Percentiles rank a stretch among this genome's conserved stretches.
Conservation (phyloP, 2,888 invertebrate genomes). For the Biston betularia region DNA sequence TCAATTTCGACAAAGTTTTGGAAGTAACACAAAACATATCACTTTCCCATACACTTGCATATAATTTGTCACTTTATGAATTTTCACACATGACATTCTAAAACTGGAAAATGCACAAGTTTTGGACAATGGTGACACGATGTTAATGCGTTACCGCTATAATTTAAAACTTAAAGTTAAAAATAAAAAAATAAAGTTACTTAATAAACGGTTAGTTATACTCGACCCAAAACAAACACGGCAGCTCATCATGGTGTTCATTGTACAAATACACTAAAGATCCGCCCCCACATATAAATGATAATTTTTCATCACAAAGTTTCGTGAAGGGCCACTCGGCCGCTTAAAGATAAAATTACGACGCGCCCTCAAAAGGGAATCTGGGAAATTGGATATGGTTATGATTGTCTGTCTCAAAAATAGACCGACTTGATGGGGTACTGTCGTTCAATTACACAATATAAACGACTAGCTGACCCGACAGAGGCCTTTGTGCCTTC, state of each 20-base stretch:
- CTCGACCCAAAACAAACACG: background rate
- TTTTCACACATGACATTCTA: too few species aligned
- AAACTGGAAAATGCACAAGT: too few species aligned
- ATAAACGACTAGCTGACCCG: too few species aligned
- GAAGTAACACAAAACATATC: too few species aligned
- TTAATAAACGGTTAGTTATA: background rate
- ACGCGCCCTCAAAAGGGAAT: constrained; percentile 28
- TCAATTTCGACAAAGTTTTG: too few species aligned
- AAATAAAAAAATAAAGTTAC: background rate
- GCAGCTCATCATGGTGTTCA: constrained; percentile 9
- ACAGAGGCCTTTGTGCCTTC: too few species aligned
- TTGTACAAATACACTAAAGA: background rate
- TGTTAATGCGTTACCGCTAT: too few species aligned
- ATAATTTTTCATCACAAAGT: constrained; percentile 39
- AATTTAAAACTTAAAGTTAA: too few species aligned
- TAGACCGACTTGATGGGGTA: background rate
- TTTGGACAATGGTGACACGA: too few species aligned
- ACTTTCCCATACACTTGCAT: too few species aligned
- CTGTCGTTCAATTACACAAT: too few species aligned
- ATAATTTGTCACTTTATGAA: too few species aligned
- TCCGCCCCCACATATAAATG: constrained; percentile 31
- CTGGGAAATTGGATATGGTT: constrained; percentile 32
- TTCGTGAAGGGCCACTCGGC: constrained; percentile 29
- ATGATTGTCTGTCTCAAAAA: constrained; percentile 21
- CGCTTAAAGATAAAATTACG: constrained; percentile 35